Evolutionary conservation across 23 tunicate genomes (phyloP), one percentile per base, ranked within the genome.

Genomic region (Oikopleura dioica): DNA sequence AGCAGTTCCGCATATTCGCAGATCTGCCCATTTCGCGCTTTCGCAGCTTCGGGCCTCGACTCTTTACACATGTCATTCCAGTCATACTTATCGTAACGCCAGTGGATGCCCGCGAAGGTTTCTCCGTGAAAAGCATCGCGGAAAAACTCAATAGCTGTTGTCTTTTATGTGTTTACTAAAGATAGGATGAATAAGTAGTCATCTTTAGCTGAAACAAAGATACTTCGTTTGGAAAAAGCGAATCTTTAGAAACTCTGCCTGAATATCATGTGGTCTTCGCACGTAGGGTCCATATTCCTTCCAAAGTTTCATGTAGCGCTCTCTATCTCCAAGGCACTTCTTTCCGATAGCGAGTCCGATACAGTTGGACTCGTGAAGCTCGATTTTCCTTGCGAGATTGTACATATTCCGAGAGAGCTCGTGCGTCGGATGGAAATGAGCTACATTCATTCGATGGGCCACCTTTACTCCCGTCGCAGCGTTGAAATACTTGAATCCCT

Each of bases 21-120:
- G 59, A 86, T 86, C 36, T 89, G 92, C 33, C 37, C 38, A 76
- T 91, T 91, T 12, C 83, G 75, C 33, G 78, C 80, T 30, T 85
- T 79, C 1, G 89, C 97, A 4, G 95, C 50, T n/a, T 78, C 82
- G 0, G 97, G 97, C 23, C 97, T 38, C 1, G 91, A 83, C 1
- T 81, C 59, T 36, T 91, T 91, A 69, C 97, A 91, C 94, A 91
- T 91, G 50, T 91, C 97, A 36, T 76, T 81, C 97, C 97, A 91
- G 75, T 91, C 97, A 26, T 51, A 58, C 37, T 75, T 38, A 35
- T 91, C 97, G 68, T 81, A 91, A 37, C 97, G 77, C 97, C 97
- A 91, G 58, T 91, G 94, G 26, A 86, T 79, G 51, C 84, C 87
- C 23, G 85, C 50, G 37, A 77, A 91, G 1, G 78, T 67, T 68